phyloP scores from a whole-genome alignment of 1,140 invertebrate species.

The Akabosia matsudoensis region DNA sequence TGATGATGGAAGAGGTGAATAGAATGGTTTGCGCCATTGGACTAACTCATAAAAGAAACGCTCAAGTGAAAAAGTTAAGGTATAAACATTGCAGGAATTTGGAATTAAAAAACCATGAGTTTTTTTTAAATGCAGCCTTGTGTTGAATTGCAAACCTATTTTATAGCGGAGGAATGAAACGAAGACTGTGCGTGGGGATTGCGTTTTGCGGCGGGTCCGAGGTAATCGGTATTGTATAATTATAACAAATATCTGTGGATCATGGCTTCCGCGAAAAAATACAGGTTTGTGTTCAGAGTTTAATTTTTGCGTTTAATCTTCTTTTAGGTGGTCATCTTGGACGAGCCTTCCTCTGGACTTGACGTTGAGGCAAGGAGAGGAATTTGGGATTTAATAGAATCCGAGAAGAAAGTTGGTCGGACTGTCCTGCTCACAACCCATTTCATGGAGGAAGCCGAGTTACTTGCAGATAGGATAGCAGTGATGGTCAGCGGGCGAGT shows the following conservation, averaged over 20 bases:
- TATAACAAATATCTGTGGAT: not conserved
- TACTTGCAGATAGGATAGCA: constrained; percentile 61
- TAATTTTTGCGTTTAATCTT: too few relatives aligned
- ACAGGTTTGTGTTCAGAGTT: not conserved
- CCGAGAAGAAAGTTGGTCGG: constrained; percentile 50
- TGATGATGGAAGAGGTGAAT: not conserved
- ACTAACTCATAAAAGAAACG: constrained; percentile 60
- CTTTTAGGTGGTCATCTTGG: constrained; percentile 54
- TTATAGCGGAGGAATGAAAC: constrained; percentile 79
- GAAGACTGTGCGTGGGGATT: constrained; percentile 79
- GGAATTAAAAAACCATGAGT: too few relatives aligned
- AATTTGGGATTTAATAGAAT: constrained; percentile 58
- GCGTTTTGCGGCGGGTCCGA: constrained; percentile 66
- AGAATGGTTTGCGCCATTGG: constrained; percentile 52
- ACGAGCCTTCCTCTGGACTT: constrained; percentile 61
- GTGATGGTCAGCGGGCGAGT: constrained; percentile 60
- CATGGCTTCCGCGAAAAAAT: not conserved
- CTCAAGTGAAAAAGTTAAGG: constrained; percentile 50
- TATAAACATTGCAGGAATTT: not conserved
- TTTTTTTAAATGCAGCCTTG: too few relatives aligned
- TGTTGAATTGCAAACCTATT: constrained; percentile 53
- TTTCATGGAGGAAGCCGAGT: constrained; percentile 67
- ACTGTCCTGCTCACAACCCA: constrained; percentile 64
- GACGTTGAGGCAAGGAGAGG: constrained; percentile 60
- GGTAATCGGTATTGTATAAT: constrained; percentile 51